phyloP scores from a whole-genome alignment of 2,797 vertebrate genomes.

The Eospalax fontanierii region DNA sequence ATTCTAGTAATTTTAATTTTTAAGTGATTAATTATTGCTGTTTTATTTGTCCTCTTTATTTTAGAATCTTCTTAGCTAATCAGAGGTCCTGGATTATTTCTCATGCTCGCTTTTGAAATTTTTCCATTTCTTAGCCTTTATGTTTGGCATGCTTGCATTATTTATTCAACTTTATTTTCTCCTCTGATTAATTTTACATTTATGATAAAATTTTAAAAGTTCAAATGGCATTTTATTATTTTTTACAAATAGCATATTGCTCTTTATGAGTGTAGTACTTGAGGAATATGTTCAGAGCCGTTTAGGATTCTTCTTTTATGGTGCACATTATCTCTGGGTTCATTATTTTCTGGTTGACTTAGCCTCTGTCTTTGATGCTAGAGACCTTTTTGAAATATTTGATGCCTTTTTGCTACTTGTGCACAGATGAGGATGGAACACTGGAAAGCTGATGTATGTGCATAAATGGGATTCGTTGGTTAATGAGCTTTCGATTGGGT shows the following conservation, averaged over 20 bases:
- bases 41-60: not conserved
- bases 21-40: not conserved
- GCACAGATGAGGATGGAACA: not conserved
- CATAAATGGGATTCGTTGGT: not conserved
- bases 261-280: not conserved
- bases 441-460: not conserved
- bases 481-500: not conserved
- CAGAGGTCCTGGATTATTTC: not conserved
- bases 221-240: not conserved
- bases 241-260: not conserved
- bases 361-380: not conserved
- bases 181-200: conserved; percentile 18
- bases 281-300: conserved; percentile 20
- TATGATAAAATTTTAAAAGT: not conserved
- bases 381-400: not conserved
- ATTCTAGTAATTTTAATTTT: not conserved
- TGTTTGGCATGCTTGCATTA: not conserved
- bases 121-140: not conserved
- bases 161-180: not conserved
- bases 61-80: conserved; percentile 2
- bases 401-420: not conserved
- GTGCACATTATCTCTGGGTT: not conserved
- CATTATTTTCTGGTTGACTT: not conserved
- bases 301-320: not conserved
- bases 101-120: not conserved